phyloP scores from a whole-genome alignment of 1,140 invertebrate species.

The Spodoptera litura region DNA sequence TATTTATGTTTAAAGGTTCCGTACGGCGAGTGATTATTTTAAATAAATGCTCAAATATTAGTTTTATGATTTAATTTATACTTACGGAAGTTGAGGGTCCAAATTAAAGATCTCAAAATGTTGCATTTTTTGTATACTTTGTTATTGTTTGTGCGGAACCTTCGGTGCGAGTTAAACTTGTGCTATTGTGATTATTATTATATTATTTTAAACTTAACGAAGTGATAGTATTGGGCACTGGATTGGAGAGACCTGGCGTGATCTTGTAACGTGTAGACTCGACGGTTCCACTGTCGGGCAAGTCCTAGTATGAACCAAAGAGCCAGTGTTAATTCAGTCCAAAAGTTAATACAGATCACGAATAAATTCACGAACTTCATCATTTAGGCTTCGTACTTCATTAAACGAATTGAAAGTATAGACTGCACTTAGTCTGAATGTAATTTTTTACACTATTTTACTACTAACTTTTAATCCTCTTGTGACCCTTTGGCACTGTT shows the following conservation, averaged over 20 bases:
- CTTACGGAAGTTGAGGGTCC: constrained; percentile 35
- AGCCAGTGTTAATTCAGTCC: background rate
- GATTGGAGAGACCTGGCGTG: background rate
- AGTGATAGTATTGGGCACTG: background rate
- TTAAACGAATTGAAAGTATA: constrained; percentile 49
- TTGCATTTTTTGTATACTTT: constrained; percentile 37
- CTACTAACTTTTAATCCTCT: constrained; percentile 43
- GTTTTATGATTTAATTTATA: constrained; percentile 16
- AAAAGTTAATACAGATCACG: background rate
- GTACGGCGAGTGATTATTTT: background rate
- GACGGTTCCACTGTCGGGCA: background rate
- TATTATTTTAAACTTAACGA: background rate
- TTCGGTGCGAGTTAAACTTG: constrained; percentile 15
- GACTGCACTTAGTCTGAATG: constrained; percentile 58
- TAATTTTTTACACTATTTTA: constrained; percentile 66
- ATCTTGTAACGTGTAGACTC: background rate
- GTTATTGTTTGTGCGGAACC: constrained; percentile 21
- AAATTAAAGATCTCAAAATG: constrained; percentile 37
- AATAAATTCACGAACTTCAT: background rate
- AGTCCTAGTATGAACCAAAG: constrained; percentile 14
- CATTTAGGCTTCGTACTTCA: constrained; percentile 10
- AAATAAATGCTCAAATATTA: constrained; percentile 3
- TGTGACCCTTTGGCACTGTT: constrained; percentile 37
- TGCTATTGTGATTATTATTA: constrained; percentile 16
- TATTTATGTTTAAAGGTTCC: constrained; percentile 21